phyloP scores from a whole-genome alignment of 2,888 invertebrate species.

The Sisyra nigra region DNA sequence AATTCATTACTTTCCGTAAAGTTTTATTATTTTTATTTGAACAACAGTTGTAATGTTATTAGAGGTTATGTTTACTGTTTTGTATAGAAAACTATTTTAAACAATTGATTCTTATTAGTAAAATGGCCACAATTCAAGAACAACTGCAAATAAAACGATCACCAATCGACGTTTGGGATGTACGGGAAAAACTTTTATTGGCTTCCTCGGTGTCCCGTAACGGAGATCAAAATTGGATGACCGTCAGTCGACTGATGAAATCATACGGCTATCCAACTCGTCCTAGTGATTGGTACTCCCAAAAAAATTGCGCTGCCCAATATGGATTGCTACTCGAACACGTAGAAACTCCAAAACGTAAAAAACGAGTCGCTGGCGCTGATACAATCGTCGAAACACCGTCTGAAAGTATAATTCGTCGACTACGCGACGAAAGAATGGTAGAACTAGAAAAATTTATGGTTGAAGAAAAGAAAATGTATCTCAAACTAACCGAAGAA shows the following conservation, averaged over 20 bases:
- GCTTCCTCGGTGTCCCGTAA: constrained; percentile 73
- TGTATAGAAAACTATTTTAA: background rate
- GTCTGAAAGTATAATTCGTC: constrained; percentile 60
- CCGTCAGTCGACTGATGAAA: constrained; percentile 66
- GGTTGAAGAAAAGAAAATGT: constrained; percentile 54
- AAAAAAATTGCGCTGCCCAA: constrained; percentile 79
- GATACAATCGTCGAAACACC: constrained; percentile 42
- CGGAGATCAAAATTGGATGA: constrained; percentile 87
- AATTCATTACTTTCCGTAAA: no score
- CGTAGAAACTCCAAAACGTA: constrained; percentile 71
- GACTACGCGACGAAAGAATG: constrained; percentile 61
- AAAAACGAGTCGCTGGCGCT: constrained; percentile 47
- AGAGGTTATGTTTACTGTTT: no score
- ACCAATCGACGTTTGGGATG: constrained; percentile 72
- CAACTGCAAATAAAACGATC: constrained; percentile 40
- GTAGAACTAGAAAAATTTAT: constrained; percentile 57
- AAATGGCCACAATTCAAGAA: constrained; percentile 27
- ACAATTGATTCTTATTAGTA: constrained; percentile 4
- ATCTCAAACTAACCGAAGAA: constrained; percentile 52
- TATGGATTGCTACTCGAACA: constrained; percentile 68
- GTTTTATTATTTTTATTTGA: no score
- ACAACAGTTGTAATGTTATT: no score
- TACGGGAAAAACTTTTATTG: constrained; percentile 67
- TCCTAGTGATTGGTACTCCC: constrained; percentile 77
- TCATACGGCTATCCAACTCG: constrained; percentile 59